Evolutionary conservation across 2,113 vertebrate genomes (phyloP).

Genomic region (Neogale vison): DNA sequence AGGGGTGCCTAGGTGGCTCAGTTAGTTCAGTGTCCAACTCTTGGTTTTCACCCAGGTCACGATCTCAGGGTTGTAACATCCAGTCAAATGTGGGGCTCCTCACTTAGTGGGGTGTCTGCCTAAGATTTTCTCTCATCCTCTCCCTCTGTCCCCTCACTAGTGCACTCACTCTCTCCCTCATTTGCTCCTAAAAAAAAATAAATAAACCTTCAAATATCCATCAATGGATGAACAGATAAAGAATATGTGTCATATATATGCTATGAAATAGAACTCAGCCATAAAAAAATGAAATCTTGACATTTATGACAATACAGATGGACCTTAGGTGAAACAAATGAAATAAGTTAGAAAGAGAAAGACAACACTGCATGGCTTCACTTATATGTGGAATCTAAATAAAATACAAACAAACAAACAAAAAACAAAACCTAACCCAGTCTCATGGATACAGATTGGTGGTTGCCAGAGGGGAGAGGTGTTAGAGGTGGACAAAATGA

Average conservation of each 20-base stretch:
- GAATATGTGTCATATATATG: not conserved
- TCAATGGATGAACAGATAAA: not conserved
- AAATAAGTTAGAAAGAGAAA: not conserved
- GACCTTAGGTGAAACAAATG: not conserved
- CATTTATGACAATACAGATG: not conserved
- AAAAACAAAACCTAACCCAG: not conserved
- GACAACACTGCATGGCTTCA: not conserved
- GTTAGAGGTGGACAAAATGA: not conserved
- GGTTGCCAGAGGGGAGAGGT: not conserved
- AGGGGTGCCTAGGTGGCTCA: not conserved
- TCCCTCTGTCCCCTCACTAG: not conserved
- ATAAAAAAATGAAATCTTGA: not conserved
- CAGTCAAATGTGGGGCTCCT: not conserved
- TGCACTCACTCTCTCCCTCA: not conserved
- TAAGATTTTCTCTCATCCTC: not conserved
- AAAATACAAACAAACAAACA: not conserved
- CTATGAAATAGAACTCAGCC: not conserved
- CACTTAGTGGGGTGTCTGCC: not conserved
- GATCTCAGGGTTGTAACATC: not conserved
- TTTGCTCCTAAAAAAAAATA: not conserved
- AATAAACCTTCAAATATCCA: not conserved
- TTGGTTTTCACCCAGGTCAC: not conserved
- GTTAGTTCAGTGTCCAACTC: not conserved
- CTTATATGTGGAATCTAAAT: not conserved
- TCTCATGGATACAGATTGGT: not conserved